Base-by-base conservation (phyloP, 2,888 invertebrate species). In the Meta bourneti region DNA sequence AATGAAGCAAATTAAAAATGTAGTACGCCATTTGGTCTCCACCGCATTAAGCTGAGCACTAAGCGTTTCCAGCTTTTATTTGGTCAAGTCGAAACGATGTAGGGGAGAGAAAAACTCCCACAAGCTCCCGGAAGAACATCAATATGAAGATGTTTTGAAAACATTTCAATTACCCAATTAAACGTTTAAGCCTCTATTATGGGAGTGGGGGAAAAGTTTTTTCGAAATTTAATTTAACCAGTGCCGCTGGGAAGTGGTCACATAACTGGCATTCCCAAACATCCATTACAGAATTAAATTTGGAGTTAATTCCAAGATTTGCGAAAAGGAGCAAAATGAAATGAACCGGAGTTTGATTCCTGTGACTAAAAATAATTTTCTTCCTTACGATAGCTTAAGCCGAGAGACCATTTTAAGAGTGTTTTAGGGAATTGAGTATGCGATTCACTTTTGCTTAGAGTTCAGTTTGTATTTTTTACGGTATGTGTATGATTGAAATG, bases 81-180 rank as follows among this genome's bases (percentile, higher is more conserved):
- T 34, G 34, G 2, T 7, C 7, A 75, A 75, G 75, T 75, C 75
- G 20, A 0, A n/a, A 75, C 49, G 49, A 48, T 34, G 7, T 49
- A 34, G 49, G 70, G 19, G 34, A 34, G 74, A 74, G 74, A 74
- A 34, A 19, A 78, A 8, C n/a, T 11, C 78, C 78, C 20, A 20
- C 52, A 7, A 16, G 75, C 75, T 11, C 49, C 34, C 34, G 16
- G 75, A 16, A 13, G 52, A 78, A 54, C 52, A 8, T 78, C 78
- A 52, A 78, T 78, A 78, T 78, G 78, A 78, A 78, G 78, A 78
- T 52, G 78, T 78, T 78, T 78, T 78, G 19, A 78, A 78, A 78
- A 54, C 78, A 19, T 52, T 78, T 78, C 78, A 78, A 78, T 78
- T 78, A 78, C 78, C 52, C 52, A 6, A 78, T 54, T 78, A 78